A percentile compares a stretch with the other conserved stretches of the same genome.
These are phyloP conservation scores for Scaptomyza cyrtandrae DNA, from an alignment of 2,888 invertebrate genomes.

Conservation along the genomic window DNA sequence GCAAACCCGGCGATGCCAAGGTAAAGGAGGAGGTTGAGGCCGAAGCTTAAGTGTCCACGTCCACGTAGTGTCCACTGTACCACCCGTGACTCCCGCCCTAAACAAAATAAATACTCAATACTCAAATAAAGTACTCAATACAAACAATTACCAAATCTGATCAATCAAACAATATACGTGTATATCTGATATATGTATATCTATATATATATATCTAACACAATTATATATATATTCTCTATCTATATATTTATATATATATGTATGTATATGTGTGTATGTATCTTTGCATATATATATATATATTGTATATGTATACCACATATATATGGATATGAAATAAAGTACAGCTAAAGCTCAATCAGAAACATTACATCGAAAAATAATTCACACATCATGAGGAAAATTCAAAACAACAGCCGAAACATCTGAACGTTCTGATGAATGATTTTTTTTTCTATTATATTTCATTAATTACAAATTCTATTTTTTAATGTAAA, in stretches of 20 bases:
- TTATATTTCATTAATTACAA: slow-evolving; percentile 81
- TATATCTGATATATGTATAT: slow-evolving; percentile 64
- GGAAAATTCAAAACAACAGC: slow-evolving; percentile 61
- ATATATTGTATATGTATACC: background rate
- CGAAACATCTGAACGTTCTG: slow-evolving; percentile 70
- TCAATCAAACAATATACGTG: slow-evolving; percentile 55
- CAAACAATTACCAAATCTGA: slow-evolving; percentile 60
- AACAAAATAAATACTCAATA: slow-evolving; percentile 59
- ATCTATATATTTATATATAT: slow-evolving; percentile 20
- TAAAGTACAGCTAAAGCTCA: slow-evolving; percentile 42
- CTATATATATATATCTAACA: slow-evolving; percentile 29
- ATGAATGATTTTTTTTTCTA: slow-evolving; percentile 66
- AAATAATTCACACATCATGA: slow-evolving; percentile 71
- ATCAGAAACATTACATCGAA: slow-evolving; percentile 52
- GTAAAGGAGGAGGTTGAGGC: slow-evolving; percentile 93
- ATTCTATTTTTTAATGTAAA: slow-evolving; percentile 83
- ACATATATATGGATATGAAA: slow-evolving; percentile 41
- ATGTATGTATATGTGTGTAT: slow-evolving; percentile 9
- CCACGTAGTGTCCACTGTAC: slow-evolving; percentile 84
- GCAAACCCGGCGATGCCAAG: slow-evolving; percentile 94
- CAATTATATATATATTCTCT: slow-evolving; percentile 54
- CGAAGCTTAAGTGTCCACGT: slow-evolving; percentile 89
- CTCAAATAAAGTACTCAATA: slow-evolving; percentile 12
- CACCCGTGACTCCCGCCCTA: slow-evolving; percentile 83
- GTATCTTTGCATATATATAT: slow-evolving; percentile 12